Conservation (phyloP, 2,888 invertebrate species). For the Xestia c-nigrum region DNA sequence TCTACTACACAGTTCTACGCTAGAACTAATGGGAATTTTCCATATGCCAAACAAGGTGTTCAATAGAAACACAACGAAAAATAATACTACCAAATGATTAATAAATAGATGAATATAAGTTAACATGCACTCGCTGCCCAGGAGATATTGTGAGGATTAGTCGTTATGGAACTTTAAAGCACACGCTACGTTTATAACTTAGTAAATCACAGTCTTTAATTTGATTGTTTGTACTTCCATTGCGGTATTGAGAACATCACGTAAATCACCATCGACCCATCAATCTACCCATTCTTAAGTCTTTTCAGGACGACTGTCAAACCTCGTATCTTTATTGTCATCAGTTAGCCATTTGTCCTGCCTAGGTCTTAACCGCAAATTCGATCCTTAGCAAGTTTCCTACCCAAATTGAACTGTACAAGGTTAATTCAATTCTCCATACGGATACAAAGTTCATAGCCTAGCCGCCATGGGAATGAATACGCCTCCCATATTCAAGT, state of each 20-base stretch:
- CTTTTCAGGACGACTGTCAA: neutral
- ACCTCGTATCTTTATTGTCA: neutral
- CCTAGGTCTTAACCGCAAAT: constrained; percentile 19
- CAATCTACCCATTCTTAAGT: neutral
- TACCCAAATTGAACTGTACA: constrained; percentile 23
- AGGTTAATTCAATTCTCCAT: constrained; percentile 61
- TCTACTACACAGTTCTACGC: too few species aligned
- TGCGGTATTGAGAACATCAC: neutral
- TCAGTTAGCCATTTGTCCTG: neutral
- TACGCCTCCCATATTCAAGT: constrained; percentile 68
- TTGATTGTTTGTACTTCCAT: neutral
- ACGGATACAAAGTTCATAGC: constrained; percentile 66
- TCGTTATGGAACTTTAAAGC: too few species aligned
- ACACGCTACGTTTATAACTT: too few species aligned
- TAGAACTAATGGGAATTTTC: too few species aligned
- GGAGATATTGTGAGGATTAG: too few species aligned
- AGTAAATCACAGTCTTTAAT: too few species aligned
- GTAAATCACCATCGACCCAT: neutral
- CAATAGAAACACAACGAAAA: too few species aligned
- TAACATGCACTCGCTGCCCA: too few species aligned
- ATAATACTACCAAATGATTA: too few species aligned
- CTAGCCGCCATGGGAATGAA: constrained; percentile 57
- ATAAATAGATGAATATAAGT: too few species aligned
- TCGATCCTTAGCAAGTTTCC: neutral
- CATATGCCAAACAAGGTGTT: too few species aligned